Conservation (phyloP, 2,888 invertebrate genomes). For the Plusia festucae region DNA sequence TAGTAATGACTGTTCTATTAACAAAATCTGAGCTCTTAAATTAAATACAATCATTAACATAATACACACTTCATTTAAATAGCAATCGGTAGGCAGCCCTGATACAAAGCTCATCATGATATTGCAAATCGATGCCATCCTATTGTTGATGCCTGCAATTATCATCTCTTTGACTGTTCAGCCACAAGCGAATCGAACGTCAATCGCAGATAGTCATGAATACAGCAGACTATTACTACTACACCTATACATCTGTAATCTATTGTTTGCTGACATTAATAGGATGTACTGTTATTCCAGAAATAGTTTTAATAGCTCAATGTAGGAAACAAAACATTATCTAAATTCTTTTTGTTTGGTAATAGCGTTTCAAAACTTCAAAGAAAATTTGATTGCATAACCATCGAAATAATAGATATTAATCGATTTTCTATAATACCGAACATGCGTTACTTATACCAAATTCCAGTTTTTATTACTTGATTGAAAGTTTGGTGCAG, state of each 20-base stretch:
- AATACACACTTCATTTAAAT: not conserved
- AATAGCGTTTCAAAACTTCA: not conserved
- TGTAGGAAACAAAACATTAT: not conserved
- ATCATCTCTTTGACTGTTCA: conserved; percentile 59
- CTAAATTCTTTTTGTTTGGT: not conserved
- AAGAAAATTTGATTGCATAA: too few relatives aligned
- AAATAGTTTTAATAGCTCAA: not conserved
- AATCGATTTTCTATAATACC: too few relatives aligned
- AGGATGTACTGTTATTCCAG: too few relatives aligned
- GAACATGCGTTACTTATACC: too few relatives aligned
- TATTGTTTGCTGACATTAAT: not conserved
- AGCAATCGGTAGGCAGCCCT: conserved; percentile 20
- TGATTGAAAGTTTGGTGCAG: too few relatives aligned
- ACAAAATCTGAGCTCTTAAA: too few relatives aligned
- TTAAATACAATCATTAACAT: too few relatives aligned
- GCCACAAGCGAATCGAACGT: conserved; percentile 31
- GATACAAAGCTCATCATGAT: conserved; percentile 22
- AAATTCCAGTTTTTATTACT: too few relatives aligned
- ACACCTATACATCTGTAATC: not conserved
- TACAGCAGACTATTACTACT: not conserved
- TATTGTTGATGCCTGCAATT: conserved; percentile 61
- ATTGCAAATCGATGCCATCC: conserved; percentile 36
- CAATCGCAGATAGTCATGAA: conserved; percentile 25
- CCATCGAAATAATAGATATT: too few relatives aligned
- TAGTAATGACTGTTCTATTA: too few relatives aligned